These are phyloP conservation scores for Lophotis ruficrista DNA, from an alignment of 2,113 vertebrate genomes.

Conservation along the genomic window DNA sequence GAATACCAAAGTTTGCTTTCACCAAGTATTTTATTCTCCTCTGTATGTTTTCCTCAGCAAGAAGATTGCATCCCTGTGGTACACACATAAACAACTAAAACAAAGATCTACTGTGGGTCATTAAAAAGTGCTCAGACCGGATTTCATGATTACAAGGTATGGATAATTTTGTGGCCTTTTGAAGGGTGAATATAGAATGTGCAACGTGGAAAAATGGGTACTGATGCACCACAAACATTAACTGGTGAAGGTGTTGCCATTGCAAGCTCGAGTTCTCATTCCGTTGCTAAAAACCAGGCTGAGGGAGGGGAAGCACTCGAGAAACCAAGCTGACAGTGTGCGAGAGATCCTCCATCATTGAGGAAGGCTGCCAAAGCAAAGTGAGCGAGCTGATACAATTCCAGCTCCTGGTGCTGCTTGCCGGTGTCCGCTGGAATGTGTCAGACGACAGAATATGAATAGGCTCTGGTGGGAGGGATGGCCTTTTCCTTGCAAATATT, in stretches of 20 bases:
- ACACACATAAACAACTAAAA: not conserved
- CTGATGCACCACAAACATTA: not conserved
- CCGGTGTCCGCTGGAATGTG: not conserved
- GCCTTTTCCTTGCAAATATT: slow-evolving; percentile 63
- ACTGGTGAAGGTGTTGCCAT: not conserved
- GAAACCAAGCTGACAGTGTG: not conserved
- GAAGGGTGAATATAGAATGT: not conserved
- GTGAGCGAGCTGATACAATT: rapidly evolving
- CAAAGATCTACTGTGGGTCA: not conserved
- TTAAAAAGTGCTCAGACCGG: not conserved
- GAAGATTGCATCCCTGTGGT: not conserved
- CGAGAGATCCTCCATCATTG: not conserved
- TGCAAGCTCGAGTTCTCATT: not conserved
- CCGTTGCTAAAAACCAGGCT: not conserved
- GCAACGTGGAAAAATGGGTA: not conserved
- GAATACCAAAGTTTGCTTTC: not conserved
- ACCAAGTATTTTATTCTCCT: not conserved
- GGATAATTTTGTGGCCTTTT: not conserved
- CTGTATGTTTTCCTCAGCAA: not conserved
- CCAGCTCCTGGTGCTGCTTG: not conserved
- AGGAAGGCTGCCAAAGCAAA: not conserved
- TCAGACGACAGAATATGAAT: not conserved
- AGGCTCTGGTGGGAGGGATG: not conserved
- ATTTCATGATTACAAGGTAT: not conserved
- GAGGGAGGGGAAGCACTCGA: not conserved